Percentiles rank a stretch among this genome's conserved stretches.
Evolutionary conservation across 2,113 vertebrate genomes (phyloP).

Genomic region (Australoheros scitulus): DNA sequence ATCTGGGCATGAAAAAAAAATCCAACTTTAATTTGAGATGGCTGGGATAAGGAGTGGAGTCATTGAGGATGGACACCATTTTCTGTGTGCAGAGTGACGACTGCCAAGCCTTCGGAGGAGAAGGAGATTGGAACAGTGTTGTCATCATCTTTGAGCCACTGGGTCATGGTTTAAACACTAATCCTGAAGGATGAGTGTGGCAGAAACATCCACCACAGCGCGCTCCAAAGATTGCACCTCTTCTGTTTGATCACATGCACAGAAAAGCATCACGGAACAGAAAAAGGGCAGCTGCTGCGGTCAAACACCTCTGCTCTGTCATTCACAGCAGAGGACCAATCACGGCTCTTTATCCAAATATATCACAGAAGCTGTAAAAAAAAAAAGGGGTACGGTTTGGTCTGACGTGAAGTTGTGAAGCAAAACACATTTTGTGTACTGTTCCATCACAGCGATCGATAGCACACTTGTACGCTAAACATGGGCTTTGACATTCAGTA

Average conservation of each 20-base stretch:
- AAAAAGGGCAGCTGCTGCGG: conserved; percentile 43
- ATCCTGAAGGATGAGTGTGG: conserved; percentile 71
- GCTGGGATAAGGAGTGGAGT: neutral
- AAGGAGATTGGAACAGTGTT: conserved; percentile 66
- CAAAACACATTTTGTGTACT: conserved; percentile 1
- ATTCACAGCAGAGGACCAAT: conserved; percentile 14
- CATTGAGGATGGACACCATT: conserved; percentile 23
- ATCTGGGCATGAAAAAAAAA: conserved; percentile 4
- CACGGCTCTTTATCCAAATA: conserved; percentile 30
- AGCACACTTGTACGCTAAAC: neutral
- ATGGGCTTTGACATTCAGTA: conserved; percentile 15
- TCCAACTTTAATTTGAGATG: conserved; percentile 20
- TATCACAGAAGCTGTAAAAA: neutral
- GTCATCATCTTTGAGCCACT: conserved; percentile 65
- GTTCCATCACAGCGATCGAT: conserved; percentile 20
- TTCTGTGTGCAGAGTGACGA: conserved; percentile 36
- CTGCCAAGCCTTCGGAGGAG: conserved; percentile 35
- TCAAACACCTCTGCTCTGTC: conserved; percentile 21
- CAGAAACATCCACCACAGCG: conserved; percentile 64
- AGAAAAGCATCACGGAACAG: neutral
- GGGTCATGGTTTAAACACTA: conserved; percentile 73
- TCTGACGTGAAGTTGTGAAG: neutral
- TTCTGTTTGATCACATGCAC: conserved; percentile 45
- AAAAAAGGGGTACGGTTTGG: neutral
- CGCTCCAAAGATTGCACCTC: conserved; percentile 61